Percentiles rank a stretch among this genome's conserved stretches.
Conservation (phyloP, 2,797 vertebrate genomes). For the Mormyrops boulengeri region DNA sequence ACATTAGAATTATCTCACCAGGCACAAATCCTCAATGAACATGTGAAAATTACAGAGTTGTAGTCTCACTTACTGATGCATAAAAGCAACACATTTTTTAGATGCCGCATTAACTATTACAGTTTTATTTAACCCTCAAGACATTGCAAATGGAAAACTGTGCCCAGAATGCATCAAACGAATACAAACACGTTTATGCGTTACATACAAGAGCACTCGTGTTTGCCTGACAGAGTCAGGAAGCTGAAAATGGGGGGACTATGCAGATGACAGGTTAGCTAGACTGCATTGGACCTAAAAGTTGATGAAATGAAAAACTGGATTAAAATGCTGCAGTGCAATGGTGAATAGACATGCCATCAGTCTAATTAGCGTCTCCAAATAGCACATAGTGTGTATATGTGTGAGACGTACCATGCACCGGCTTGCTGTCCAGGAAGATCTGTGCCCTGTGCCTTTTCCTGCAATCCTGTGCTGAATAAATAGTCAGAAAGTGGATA, state of each 20-base stretch:
- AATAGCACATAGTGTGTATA: not conserved
- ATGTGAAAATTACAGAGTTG: not conserved
- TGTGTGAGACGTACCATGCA: not conserved
- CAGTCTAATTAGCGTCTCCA: not conserved
- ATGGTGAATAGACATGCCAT: not conserved
- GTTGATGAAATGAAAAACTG: not conserved
- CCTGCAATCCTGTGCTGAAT: not conserved
- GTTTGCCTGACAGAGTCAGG: not conserved
- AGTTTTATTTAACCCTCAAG: not conserved
- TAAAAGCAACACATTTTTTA: not conserved
- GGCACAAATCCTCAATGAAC: not conserved
- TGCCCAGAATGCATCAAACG: not conserved
- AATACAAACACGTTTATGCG: not conserved
- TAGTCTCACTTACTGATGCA: not conserved
- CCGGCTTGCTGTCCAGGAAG: not conserved
- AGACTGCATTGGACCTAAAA: not conserved
- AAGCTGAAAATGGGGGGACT: not conserved
- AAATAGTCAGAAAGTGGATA: not conserved
- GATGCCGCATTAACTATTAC: not conserved
- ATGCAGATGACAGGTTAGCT: not conserved
- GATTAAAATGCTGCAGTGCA: not conserved
- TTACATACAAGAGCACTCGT: not conserved
- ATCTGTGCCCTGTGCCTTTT: not conserved
- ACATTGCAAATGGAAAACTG: not conserved
- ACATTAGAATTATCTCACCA: not conserved